Evolutionary conservation across 2,113 vertebrate species (phyloP), one percentile per base, ranked within the genome.

Genomic region (Oceanites oceanicus): DNA sequence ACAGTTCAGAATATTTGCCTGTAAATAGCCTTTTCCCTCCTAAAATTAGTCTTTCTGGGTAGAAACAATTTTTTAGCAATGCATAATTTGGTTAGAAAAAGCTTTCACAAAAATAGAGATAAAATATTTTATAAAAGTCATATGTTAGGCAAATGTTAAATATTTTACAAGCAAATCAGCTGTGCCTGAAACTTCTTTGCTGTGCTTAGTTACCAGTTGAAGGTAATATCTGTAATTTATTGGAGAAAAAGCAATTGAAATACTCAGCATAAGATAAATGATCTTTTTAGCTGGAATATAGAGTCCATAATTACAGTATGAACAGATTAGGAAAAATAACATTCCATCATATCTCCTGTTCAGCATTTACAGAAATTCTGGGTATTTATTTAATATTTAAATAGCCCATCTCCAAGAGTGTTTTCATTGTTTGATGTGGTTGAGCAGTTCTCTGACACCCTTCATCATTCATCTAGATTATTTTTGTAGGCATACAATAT

Each of bases 241-340:
- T 88, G 93, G 62, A 86, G 82, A 86, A 63, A 96, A 96, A 86
- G 82, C 93, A 93, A 77, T 93, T 93, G 74, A 95, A 95, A 83
- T 76, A 27, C 61, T 93, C 40, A 55, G 76, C 32, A 32, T 50
- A 88, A 94, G 90, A 95, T 70, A 88, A 86, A 97, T 77, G 78
- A 58, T 94, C 90, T 92, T 95, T 93, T 93, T 77, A 74, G 75
- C 72, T 58, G 50, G 75, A 95, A 55, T 83, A 34, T 38, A 32
- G 82, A 92, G 78, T 79, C 90, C 63, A 65, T 95, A 95, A 97
- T 95, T 95, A 90, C 62, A 75, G 67, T 50, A 7, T 58, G 78
- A 96, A 80, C 74, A 92, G 92, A 93, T 92, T 58, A 94, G 92
- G 76, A 82, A 90, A 88, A 93, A 86, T 77, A 93, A 62, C 88